phyloP scores from a whole-genome alignment of 2,797 vertebrate genomes.

The Pantherophis vulpinus region DNA sequence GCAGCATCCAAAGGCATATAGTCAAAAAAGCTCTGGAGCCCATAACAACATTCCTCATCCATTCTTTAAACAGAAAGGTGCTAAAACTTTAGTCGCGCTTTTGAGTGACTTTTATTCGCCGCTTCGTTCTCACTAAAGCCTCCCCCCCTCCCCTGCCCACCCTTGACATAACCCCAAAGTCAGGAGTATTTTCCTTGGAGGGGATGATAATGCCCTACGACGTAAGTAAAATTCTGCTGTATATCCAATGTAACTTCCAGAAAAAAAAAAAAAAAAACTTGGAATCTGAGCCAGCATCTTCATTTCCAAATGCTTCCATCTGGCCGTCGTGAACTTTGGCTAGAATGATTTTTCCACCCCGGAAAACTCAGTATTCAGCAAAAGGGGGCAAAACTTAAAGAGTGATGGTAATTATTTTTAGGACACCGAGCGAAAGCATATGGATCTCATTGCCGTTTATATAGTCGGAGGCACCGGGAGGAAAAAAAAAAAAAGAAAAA shows the following conservation, averaged over 20 bases:
- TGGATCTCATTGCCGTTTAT: slow-evolving; percentile 74
- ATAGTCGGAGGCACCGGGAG: slow-evolving; percentile 68
- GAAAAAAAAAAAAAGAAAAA: slow-evolving; percentile 28
- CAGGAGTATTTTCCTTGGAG: background rate
- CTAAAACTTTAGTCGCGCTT: background rate
- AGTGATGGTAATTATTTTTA: slow-evolving; percentile 62
- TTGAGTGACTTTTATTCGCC: slow-evolving; percentile 9
- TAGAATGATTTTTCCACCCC: slow-evolving; percentile 48
- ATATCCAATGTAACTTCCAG: slow-evolving; percentile 21
- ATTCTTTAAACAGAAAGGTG: background rate
- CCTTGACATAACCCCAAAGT: background rate
- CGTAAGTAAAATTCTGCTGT: slow-evolving; percentile 17
- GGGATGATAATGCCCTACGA: slow-evolving; percentile 3
- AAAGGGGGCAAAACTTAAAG: slow-evolving; percentile 58
- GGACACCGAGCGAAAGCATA: slow-evolving; percentile 66
- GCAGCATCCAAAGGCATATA: background rate
- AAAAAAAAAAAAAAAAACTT: too few species aligned
- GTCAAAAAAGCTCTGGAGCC: background rate
- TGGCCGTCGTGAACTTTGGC: slow-evolving; percentile 36
- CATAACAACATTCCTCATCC: background rate
- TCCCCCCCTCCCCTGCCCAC: fast-evolving
- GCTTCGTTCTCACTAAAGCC: background rate
- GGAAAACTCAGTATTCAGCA: slow-evolving; percentile 58
- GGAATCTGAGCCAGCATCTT: slow-evolving; percentile 27
- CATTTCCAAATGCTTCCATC: slow-evolving; percentile 53